Evolutionary conservation across 2,113 vertebrate species (phyloP).

Genomic region (Corvus hawaiiensis): DNA sequence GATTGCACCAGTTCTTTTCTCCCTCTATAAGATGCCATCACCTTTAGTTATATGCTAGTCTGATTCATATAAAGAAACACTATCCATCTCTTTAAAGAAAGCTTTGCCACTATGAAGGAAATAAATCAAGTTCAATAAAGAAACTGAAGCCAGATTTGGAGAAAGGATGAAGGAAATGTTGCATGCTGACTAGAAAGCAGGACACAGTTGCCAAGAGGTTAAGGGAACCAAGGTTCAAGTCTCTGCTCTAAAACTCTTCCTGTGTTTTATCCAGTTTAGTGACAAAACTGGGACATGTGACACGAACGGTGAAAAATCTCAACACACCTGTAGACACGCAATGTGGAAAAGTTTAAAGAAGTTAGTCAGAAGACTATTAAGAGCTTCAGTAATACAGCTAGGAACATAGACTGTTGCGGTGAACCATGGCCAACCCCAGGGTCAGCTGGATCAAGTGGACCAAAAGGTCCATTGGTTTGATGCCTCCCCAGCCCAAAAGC

Average conservation of each 20-base stretch:
- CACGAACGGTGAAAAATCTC: background rate
- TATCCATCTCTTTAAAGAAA: background rate
- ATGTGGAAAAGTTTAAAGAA: background rate
- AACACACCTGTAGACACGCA: background rate
- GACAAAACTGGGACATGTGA: background rate
- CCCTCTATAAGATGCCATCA: background rate
- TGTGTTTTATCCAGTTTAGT: background rate
- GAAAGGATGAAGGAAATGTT: background rate
- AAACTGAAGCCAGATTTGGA: background rate
- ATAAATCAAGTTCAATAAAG: background rate
- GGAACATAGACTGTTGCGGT: background rate
- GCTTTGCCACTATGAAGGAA: background rate
- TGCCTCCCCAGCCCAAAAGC: too few species aligned
- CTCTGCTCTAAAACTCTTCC: background rate
- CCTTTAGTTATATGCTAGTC: background rate
- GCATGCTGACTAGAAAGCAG: background rate
- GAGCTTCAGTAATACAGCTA: background rate
- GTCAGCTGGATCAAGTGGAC: too few species aligned
- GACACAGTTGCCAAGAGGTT: background rate
- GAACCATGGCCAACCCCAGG: too few species aligned
- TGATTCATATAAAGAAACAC: background rate
- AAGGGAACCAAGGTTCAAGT: background rate
- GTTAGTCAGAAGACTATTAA: background rate
- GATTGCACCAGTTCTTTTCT: background rate
- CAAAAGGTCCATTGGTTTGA: too few species aligned